These are phyloP conservation scores for Salarias fasciatus DNA, from an alignment of 2,797 vertebrate species.

Conservation along the genomic window DNA sequence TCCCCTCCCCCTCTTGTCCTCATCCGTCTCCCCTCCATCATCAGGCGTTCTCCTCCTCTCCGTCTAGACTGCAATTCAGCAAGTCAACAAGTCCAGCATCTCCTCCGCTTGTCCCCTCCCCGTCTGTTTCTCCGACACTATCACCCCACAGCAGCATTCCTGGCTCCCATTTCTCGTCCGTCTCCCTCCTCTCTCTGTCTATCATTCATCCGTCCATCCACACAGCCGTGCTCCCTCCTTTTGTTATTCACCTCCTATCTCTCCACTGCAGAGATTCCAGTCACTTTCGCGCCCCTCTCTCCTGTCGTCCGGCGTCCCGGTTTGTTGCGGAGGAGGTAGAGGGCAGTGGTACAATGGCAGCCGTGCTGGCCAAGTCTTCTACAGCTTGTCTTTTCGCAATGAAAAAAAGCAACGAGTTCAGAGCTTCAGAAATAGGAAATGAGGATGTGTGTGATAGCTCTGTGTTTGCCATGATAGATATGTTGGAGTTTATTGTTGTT, in stretches of 20 bases:
- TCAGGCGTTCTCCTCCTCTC: constrained; percentile 9
- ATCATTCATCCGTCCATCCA: constrained; percentile 37
- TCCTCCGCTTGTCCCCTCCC: constrained; percentile 4
- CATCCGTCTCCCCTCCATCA: background rate
- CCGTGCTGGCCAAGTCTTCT: constrained; percentile 39
- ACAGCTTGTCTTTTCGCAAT: constrained; percentile 42
- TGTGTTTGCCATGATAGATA: too few relatives aligned
- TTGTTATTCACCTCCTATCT: constrained; percentile 68
- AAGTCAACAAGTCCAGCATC: constrained; percentile 55
- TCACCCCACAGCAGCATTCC: constrained; percentile 57
- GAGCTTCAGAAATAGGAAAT: background rate
- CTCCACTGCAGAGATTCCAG: constrained; percentile 61
- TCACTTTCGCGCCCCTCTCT: constrained; percentile 32
- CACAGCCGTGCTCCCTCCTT: constrained; percentile 42
- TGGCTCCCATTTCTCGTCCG: constrained; percentile 24
- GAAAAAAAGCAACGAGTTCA: constrained; percentile 23
- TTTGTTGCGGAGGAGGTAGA: too few relatives aligned
- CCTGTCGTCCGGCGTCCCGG: background rate
- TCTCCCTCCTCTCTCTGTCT: constrained; percentile 30
- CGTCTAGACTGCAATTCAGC: constrained; percentile 23
- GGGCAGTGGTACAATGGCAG: constrained; percentile 33
- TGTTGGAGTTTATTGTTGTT: too few relatives aligned
- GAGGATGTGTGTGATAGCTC: constrained; percentile 13
- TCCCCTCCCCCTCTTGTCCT: background rate
- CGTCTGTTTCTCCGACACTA: constrained; percentile 43